Evolutionary conservation across 2,888 invertebrate species (phyloP), one percentile per base, ranked within the genome.

Genomic region (Sicus ferrugineus): DNA sequence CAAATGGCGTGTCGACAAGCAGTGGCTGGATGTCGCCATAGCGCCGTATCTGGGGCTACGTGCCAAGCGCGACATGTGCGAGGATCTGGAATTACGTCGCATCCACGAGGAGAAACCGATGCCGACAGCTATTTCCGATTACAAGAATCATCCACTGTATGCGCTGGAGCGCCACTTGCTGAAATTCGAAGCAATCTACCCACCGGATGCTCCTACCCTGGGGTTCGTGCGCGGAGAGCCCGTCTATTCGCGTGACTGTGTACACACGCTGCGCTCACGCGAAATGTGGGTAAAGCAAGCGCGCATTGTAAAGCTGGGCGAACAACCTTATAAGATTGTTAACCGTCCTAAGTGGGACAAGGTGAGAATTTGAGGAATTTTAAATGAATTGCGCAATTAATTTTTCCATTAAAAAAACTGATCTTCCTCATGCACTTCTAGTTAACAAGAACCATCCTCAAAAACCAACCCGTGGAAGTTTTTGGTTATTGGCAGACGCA

Each of bases 401-500:
- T 7, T 19, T 14, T 61, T 2, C 16, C 19, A 16, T 61, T 42
- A 42, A 11, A 9, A 42, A 2, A 23, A 19, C 16, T 14, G n/a
- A n/a, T n/a, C n/a, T n/a, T n/a, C n/a, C n/a, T n/a, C n/a, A n/a
- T n/a, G n/a, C n/a, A n/a, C n/a, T n/a, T n/a, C n/a, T 74, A 91
- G 91, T 81, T 89, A 61, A 89, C 89, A 0, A 89, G 89, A 74
- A 85, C 86, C 52, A 83, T 88, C 30, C 89, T 93, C 74, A 92
- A 90, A 67, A 93, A 93, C 83, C 89, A 90, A 76, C 90, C 92
- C 1, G 84, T 96, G 52, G 95, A 96, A 83, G 86, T 98, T 69
- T 99, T 95, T 86, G 98, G 98, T 0, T 89, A 89, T 54, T 99
- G 99, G 98, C 98, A 99, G 87, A 94, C 95, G 0, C 91, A 93